These are phyloP conservation scores for Menidia menidia DNA, from an alignment of 2,797 vertebrate genomes.

Conservation along the genomic window DNA sequence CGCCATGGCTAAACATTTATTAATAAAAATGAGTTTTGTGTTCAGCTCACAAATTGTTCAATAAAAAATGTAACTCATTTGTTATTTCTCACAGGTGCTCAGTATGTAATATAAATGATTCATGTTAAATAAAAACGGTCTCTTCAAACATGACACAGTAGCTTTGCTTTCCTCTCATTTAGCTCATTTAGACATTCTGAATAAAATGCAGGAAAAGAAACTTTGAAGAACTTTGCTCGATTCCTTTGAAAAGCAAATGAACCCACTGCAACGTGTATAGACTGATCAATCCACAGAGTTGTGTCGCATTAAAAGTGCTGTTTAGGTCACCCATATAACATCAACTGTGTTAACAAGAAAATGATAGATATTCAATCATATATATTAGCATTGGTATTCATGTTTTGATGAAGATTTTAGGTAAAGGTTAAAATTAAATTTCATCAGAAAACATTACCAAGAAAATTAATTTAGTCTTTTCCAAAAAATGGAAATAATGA, in stretches of 20 bases:
- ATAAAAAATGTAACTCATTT: background rate
- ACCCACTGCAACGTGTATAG: background rate
- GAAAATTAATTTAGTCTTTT: too few relatives aligned
- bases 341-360: background rate
- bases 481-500: too few relatives aligned
- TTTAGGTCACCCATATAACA: background rate
- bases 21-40: conserved; percentile 1
- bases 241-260: background rate
- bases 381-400: background rate
- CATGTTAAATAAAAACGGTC: background rate
- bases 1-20: conserved; percentile 24
- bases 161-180: background rate
- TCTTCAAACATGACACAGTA: background rate
- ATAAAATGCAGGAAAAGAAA: background rate
- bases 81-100: background rate
- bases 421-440: background rate
- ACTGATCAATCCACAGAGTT: background rate
- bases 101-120: background rate
- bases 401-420: background rate
- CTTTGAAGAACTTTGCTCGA: background rate
- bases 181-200: background rate
- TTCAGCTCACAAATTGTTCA: background rate
- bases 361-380: background rate
- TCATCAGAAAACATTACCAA: background rate
- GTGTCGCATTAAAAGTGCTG: background rate